Evolutionary conservation across 2,113 vertebrate genomes (phyloP), one percentile per base, ranked within the genome.

Genomic region (Ctenomys sociabilis): DNA sequence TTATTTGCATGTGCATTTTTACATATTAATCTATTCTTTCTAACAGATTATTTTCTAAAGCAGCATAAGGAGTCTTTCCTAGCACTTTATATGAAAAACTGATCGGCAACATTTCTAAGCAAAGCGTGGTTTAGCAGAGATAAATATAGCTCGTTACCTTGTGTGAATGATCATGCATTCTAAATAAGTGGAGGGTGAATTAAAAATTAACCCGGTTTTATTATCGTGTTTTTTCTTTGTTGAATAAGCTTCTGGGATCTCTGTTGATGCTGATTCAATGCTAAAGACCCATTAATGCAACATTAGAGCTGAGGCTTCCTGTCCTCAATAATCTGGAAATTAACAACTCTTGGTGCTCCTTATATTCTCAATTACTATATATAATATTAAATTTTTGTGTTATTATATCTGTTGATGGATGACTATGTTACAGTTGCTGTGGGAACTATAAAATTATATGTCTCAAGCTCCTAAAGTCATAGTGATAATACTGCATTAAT

Each of bases 401-500:
- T 93, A 95, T 95, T 93, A 59, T 84, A 94, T 95, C 87, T 96
- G 63, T 97, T 96, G 94, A 96, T 97, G 93, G 96, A 97, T 97
- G 94, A 93, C 91, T 97, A 78, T 49, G 88, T 94, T 97, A 91
- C 26, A 94, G 87, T 97, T 97, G 91, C 86, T 90, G 26, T 89
- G 95, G 96, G 97, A 97, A 96, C 68, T 73, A 91, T 93, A 90
- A 94, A 87, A 91, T 97, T 95, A 80, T 97, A 63, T 93, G 94
- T 96, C 95, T 98, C 96, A 95, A 93, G 49, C 83, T 86, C 97
- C 97, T 97, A 96, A 97, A 85, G 66, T 97, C 92, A 98, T 40
- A 54, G 66, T 97, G 95, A 97, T 95, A 97, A 97, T 91, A 95
- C 54, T 97, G 88, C 70, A 97, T 96, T 97, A 97, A 96, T 97